Evolutionary conservation across 35 echinoderm and acorn worm species (phyloP), one percentile per base, ranked within the genome.

Genomic region (Heliocidaris tuberculata): DNA sequence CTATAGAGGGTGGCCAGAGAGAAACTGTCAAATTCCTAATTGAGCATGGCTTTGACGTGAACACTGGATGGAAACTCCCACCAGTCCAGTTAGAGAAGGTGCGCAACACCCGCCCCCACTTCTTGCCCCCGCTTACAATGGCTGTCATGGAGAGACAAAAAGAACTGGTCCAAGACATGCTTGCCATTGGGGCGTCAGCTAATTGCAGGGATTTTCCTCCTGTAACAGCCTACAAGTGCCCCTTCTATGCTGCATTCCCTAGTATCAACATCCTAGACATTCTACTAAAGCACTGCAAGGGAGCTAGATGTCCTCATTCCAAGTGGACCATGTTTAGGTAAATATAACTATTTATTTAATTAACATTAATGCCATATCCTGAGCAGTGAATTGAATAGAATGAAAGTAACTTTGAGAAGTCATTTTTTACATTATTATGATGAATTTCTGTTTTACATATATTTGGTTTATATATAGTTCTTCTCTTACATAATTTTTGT

Each of bases 1-100:
- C 95, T 59, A 88, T 54, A 15, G 31, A 31, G 59, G 49, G 87
- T 30, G 95, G 95, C 17, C 95, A 96, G 16, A 48, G 30, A 24
- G 47, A 94, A 48, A 86, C 86, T 32, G 86, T 96, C 49, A 90
- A 88, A 56, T 71, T 88, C 35, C 93, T 96, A 13, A 50, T 96
- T 13, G 93, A 96, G 24, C 85, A 94, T 30, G 95, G 95, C 12
- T 96, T 94, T 94, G 93, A 94, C 48, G 93, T 94, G 30, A 94
- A 96, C 59, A 94, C 86, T 9, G 95, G 95, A 6, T 52, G 86
- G 47, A 94, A 90, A 32, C 50, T 88, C 21, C 32, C 85, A 21
- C 31, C 86, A 48, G 50, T n/a, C n/a, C 32, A 48, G 86, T 31
- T 48, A 29, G 29, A 71, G 93, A 78, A 54, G 21, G 16, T 61